Conservation (phyloP, 2,113 vertebrate species). For the Holacanthus passer region DNA sequence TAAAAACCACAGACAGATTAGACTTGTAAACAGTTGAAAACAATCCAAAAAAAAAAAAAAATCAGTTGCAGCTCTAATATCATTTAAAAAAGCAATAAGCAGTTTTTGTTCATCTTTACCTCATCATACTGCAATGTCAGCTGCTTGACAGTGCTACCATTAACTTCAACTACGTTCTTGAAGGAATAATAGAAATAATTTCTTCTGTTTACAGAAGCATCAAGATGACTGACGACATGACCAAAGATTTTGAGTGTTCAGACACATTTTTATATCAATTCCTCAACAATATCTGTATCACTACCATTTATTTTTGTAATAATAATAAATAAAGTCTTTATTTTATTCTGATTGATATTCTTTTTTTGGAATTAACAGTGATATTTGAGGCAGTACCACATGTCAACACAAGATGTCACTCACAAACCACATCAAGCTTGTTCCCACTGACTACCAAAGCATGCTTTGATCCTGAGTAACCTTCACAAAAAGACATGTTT, state of each 20-base stretch:
- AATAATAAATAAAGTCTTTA: neutral
- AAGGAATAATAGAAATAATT: too few relatives aligned
- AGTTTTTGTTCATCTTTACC: too few relatives aligned
- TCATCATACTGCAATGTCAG: too few relatives aligned
- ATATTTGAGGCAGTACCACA: neutral
- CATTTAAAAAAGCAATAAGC: too few relatives aligned
- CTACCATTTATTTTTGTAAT: neutral
- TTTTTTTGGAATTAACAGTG: neutral
- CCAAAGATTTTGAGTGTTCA: neutral
- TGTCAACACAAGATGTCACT: constrained; percentile 35
- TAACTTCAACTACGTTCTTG: neutral
- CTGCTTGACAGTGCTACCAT: too few relatives aligned
- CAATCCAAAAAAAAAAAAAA: too few relatives aligned
- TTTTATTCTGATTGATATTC: neutral
- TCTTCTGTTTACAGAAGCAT: constrained; percentile 68
- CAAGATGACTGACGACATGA: constrained; percentile 45
- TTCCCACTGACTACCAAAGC: neutral
- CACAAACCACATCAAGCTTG: constrained; percentile 2
- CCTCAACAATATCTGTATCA: neutral
- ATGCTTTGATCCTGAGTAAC: neutral
- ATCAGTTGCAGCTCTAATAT: too few relatives aligned
- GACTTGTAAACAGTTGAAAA: neutral
- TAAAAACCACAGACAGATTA: constrained; percentile 51
- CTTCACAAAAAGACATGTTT: constrained; percentile 30
- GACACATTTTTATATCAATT: neutral